phyloP scores from a whole-genome alignment of 1,140 invertebrate genomes.

The Saccostrea glomerata region DNA sequence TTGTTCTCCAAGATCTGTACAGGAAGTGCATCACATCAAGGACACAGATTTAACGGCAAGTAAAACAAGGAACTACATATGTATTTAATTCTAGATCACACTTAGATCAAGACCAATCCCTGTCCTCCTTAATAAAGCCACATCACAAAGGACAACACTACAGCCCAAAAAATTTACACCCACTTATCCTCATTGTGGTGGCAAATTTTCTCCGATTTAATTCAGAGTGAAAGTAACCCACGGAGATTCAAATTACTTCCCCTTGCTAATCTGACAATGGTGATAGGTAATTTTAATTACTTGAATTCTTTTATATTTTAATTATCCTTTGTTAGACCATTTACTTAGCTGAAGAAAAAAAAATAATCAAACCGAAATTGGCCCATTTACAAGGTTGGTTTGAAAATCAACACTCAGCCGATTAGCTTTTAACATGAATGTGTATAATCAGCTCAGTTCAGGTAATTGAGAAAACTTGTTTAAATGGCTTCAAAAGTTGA shows the following conservation, averaged over 20 bases:
- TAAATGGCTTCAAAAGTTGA: neutral
- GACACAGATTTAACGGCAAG: neutral
- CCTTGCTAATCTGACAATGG: neutral
- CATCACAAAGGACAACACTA: neutral
- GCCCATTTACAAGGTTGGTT: slow-evolving; percentile 26
- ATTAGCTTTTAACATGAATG: slow-evolving; percentile 35
- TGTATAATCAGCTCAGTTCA: slow-evolving; percentile 19
- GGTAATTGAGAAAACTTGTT: slow-evolving; percentile 34
- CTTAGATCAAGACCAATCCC: neutral
- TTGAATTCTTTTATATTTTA: neutral
- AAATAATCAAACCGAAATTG: neutral
- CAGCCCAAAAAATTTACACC: neutral
- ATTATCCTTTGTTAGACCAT: neutral
- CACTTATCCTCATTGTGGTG: neutral
- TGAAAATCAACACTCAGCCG: neutral
- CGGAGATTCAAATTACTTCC: neutral
- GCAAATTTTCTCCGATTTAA: neutral
- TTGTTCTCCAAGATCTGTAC: neutral
- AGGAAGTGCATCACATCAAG: neutral
- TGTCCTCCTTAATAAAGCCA: neutral
- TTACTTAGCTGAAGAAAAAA: neutral
- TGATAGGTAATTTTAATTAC: neutral
- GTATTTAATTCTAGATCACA: neutral
- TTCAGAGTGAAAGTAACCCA: neutral
- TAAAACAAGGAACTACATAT: neutral